Evolutionary conservation across 2,113 vertebrate genomes (phyloP).

Genomic region (Prochilodus magdalenae): DNA sequence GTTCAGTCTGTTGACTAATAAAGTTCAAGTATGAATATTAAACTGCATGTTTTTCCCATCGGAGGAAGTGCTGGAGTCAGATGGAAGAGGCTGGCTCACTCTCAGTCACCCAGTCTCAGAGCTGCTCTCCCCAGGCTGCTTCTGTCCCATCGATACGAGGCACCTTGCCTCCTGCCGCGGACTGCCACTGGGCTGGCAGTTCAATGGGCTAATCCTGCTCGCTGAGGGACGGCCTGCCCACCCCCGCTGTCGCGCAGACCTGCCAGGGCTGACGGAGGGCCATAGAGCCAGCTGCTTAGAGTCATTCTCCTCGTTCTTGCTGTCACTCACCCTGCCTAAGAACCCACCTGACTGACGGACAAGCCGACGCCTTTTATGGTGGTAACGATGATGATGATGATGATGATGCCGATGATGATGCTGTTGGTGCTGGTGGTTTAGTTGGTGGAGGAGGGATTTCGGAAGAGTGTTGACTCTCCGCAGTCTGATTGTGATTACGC

Average conservation of each 20-base stretch:
- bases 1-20: background rate
- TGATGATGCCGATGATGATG: conserved; percentile 56
- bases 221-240: conserved; percentile 70
- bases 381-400: conserved; percentile 55
- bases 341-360: conserved; percentile 78
- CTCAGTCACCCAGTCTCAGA: conserved; percentile 24
- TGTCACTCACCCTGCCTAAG: conserved; percentile 71
- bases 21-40: background rate
- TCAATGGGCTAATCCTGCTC: conserved; percentile 69
- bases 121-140: conserved; percentile 44
- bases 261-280: conserved; percentile 75
- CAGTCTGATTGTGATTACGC: conserved; percentile 55
- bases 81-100: conserved; percentile 21
- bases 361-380: conserved; percentile 70
- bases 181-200: conserved; percentile 66
- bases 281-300: conserved; percentile 76
- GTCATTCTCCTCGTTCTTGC: conserved; percentile 64
- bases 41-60: background rate
- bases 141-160: conserved; percentile 46
- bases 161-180: conserved; percentile 47
- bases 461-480: conserved; percentile 21
- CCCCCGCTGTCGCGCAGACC: conserved; percentile 73
- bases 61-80: conserved; percentile 7
- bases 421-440: conserved; percentile 56
- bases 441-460: conserved; percentile 59